phyloP scores from a whole-genome alignment of 2,888 invertebrate genomes.

The Yponomeuta malinellus region DNA sequence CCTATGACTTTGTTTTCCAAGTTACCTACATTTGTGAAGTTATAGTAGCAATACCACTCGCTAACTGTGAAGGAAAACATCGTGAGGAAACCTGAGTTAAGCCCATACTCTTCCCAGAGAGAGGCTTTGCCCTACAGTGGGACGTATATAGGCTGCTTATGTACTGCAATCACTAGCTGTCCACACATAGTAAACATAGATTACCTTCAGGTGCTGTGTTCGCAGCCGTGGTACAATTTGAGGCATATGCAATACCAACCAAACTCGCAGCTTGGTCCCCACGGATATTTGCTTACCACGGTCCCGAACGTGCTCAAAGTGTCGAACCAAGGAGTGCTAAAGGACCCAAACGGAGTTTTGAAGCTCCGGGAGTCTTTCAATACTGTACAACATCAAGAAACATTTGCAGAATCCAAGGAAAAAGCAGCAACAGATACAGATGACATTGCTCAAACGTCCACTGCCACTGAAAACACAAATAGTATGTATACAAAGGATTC shows the following conservation, averaged over 20 bases:
- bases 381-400: background rate
- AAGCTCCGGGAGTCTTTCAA: background rate
- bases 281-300: slow-evolving; percentile 49
- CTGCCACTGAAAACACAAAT: background rate
- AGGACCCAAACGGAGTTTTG: background rate
- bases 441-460: background rate
- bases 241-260: slow-evolving; percentile 78
- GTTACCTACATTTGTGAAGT: too few species aligned
- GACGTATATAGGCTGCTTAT: too few species aligned
- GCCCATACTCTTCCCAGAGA: too few species aligned
- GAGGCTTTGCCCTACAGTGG: too few species aligned
- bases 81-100: too few species aligned
- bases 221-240: slow-evolving; percentile 76
- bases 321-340: background rate
- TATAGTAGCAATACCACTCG: too few species aligned
- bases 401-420: background rate
- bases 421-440: background rate
- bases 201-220: slow-evolving; percentile 48
- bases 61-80: too few species aligned
- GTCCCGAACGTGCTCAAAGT: slow-evolving; percentile 1
- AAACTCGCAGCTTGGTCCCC: slow-evolving; percentile 53
- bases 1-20: too few species aligned
- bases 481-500: background rate
- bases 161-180: too few species aligned
- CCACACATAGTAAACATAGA: too few species aligned